phyloP scores from a whole-genome alignment of 2,888 invertebrate genomes.

The Dryococelus australis region DNA sequence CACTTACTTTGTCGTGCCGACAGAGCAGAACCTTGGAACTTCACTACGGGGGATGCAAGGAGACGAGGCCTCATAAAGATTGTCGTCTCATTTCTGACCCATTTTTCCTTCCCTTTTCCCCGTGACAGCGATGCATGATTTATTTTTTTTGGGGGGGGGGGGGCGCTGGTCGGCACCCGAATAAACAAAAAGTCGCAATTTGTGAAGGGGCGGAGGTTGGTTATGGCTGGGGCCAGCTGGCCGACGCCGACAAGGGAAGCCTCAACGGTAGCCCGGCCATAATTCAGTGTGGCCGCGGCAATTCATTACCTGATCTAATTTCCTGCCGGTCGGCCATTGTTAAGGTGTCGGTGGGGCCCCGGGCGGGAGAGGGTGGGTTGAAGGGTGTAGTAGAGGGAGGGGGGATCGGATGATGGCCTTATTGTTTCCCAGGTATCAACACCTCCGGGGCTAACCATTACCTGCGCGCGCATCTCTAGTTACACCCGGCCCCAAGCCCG shows the following conservation, averaged over 20 bases:
- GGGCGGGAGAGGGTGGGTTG: neutral
- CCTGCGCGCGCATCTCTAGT: neutral
- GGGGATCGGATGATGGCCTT: neutral
- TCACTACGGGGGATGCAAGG: neutral
- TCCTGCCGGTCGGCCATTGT: conserved; percentile 18
- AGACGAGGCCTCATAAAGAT: neutral
- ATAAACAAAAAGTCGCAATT: neutral
- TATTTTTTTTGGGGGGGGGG: neutral
- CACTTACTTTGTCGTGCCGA: neutral
- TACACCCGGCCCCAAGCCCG: neutral
- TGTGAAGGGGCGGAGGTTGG: neutral
- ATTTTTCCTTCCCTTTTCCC: neutral
- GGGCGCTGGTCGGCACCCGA: neutral
- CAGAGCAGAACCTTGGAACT: neutral
- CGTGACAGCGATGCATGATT: neutral
- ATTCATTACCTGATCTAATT: conserved; percentile 29
- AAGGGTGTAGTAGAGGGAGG: neutral
- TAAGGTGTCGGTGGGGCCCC: conserved; percentile 4
- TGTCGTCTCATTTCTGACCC: conserved; percentile 9
- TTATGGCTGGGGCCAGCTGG: neutral
- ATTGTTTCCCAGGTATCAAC: conserved; percentile 7
- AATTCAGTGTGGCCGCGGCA: conserved; percentile 28
- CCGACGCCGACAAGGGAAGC: neutral
- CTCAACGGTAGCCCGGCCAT: conserved; percentile 24
- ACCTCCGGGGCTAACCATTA: neutral